Evolutionary conservation across 30 jellyfish, hydroid and myxozoan species (phyloP).

Genomic region (Pelagia noctiluca): DNA sequence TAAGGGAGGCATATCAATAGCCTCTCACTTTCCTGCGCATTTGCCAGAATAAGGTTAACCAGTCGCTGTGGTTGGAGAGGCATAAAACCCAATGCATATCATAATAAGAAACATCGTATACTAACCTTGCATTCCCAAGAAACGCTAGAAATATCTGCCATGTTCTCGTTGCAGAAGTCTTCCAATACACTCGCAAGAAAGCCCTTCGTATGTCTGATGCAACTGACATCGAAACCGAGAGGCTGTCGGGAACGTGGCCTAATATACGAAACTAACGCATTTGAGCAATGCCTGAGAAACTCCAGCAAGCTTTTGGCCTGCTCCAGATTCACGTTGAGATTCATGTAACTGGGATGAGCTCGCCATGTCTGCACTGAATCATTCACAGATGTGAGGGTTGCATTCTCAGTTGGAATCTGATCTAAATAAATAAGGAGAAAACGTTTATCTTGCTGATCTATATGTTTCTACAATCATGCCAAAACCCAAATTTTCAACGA

Average conservation of each 20-base stretch:
- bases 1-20: neutral
- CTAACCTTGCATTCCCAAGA: slow-evolving; percentile 46
- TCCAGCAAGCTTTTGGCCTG: neutral
- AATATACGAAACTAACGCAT: slow-evolving; percentile 30
- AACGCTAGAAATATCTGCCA: slow-evolving; percentile 30
- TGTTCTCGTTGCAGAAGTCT: slow-evolving; percentile 48
- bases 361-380: too few species aligned
- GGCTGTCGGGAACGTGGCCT: slow-evolving; percentile 68
- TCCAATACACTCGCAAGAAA: slow-evolving; percentile 49
- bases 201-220: slow-evolving; percentile 46
- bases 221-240: slow-evolving; percentile 32
- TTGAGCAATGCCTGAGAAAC: neutral
- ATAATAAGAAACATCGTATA: neutral
- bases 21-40: neutral
- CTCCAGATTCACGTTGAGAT: neutral
- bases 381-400: too few species aligned
- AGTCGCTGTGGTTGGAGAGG: neutral
- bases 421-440: neutral
- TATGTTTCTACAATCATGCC: neutral
- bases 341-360: neutral
- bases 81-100: neutral
- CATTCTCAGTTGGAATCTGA: too few species aligned
- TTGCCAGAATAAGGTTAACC: neutral
- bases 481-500: too few species aligned
- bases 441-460: neutral